Evolutionary conservation across 1,140 invertebrate species (phyloP).

Genomic region (Meloidogyne exigua): DNA sequence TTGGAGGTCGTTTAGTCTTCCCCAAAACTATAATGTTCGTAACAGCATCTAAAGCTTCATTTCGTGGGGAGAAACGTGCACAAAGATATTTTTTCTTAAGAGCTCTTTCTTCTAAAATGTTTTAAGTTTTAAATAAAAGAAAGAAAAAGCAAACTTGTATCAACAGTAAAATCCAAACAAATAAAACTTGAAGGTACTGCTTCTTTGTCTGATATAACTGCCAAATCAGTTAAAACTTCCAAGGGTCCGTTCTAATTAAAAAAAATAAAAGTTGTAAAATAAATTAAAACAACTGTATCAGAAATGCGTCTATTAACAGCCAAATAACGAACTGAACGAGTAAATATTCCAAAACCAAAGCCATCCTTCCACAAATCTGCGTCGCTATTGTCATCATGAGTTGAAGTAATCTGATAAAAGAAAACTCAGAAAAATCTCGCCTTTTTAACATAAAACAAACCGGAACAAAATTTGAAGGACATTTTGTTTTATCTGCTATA

Average conservation of each 20-base stretch:
- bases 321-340: slow-evolving; percentile 42
- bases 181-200: slow-evolving; percentile 52
- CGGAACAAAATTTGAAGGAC: slow-evolving; percentile 42
- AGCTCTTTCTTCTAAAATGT: slow-evolving; percentile 46
- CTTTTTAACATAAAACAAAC: slow-evolving; percentile 25
- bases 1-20: slow-evolving; percentile 37
- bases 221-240: slow-evolving; percentile 49
- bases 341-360: slow-evolving; percentile 50
- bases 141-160: slow-evolving; percentile 41
- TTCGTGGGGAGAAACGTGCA: slow-evolving; percentile 48
- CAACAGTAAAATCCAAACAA: slow-evolving; percentile 50
- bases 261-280: slow-evolving; percentile 18
- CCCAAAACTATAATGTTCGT: slow-evolving; percentile 47
- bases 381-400: slow-evolving; percentile 41
- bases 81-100: slow-evolving; percentile 52
- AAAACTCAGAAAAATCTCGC: too few species aligned
- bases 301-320: slow-evolving; percentile 36
- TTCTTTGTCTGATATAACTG: slow-evolving; percentile 49
- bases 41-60: slow-evolving; percentile 47
- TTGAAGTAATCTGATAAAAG: slow-evolving; percentile 36
- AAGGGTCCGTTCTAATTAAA: slow-evolving; percentile 25
- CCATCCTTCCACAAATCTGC: slow-evolving; percentile 55
- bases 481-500: slow-evolving; percentile 45
- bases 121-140: too few species aligned
- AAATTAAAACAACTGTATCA: slow-evolving; percentile 35